Conservation (phyloP, 1,140 invertebrate species). For the Thalassaphorura encarpata region DNA sequence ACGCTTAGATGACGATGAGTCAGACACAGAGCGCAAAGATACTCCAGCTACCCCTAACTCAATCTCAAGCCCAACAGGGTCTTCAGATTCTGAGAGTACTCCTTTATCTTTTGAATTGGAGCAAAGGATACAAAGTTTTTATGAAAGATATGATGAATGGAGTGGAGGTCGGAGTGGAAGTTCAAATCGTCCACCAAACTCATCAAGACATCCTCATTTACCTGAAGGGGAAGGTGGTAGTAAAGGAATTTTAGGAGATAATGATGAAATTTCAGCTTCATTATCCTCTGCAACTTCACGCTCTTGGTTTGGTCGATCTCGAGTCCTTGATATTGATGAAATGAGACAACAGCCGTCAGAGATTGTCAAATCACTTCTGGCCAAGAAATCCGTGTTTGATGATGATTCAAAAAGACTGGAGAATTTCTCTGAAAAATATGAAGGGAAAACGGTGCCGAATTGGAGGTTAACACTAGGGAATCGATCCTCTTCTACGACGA, state of each 20-base stretch:
- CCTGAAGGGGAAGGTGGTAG: too few species aligned
- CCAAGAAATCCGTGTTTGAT: conserved; percentile 87
- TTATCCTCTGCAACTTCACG: too few species aligned
- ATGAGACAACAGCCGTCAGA: conserved; percentile 70
- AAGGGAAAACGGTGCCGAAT: conserved; percentile 51
- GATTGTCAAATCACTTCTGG: conserved; percentile 81
- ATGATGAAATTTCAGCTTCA: too few species aligned
- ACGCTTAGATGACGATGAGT: too few species aligned
- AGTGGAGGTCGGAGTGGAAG: conserved; percentile 51
- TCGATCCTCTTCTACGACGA: conserved; percentile 10
- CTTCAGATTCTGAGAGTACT: too few species aligned
- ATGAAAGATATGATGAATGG: conserved; percentile 88
- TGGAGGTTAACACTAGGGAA: neutral
- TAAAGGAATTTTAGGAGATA: too few species aligned
- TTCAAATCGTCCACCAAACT: neutral
- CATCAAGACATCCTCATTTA: too few species aligned
- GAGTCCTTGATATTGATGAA: conserved; percentile 57
- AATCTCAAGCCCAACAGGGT: too few species aligned
- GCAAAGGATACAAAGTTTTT: conserved; percentile 74
- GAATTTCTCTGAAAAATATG: conserved; percentile 76
- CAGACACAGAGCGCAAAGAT: too few species aligned
- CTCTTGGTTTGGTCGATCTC: conserved; percentile 51
- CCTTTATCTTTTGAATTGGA: too few species aligned
- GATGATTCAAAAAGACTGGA: conserved; percentile 88
- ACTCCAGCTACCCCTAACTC: too few species aligned